Evolutionary conservation across 2,113 vertebrate genomes (phyloP), one percentile per base, ranked within the genome.

Genomic region (Rhinolophus ferrumequinum): DNA sequence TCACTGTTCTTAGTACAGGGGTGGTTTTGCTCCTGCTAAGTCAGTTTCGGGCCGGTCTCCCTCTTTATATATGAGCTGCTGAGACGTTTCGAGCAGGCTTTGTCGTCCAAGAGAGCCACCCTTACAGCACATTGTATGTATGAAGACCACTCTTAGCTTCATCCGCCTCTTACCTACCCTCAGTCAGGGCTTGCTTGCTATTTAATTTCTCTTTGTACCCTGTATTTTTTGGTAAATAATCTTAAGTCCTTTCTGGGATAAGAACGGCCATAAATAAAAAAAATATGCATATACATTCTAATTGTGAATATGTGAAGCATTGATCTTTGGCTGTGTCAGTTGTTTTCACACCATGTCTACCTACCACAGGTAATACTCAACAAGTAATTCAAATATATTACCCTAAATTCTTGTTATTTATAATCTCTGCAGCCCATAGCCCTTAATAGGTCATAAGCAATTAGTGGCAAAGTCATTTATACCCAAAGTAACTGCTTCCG

Each of bases 391-490:
- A 92, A 79, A 77, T 76, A 33, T 13, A 62, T 6, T 56, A 62
- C 35, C 47, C 56, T 75, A 70, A 85, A 75, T 84, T 85, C 79
- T 58, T 70, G 35, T 91, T 84, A 60, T 66, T 86, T 52, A 64
- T 85, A 47, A 58, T 92, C n/a, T 80, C 85, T 85, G 66, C 15
- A 81, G 67, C 4, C 58, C 21, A 41, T 35, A 75, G 35, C 7
- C 19, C 24, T 95, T 91, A 90, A 76, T 76, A 50, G 54, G 30
- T 22, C 77, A 54, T 80, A 83, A 95, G 72, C 38, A 90, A 80
- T 90, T 30, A 95, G 70, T 93, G 70, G 33, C 33, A 66, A 95
- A 70, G 28, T 79, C 70, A 84, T 70, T 93, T 88, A 69, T 47
- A 96, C 33, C 35, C 41, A 64, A 73, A 84, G 41, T 84, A 94